Base-by-base conservation (phyloP, 2,797 vertebrate genomes). In the Rhinogobio ventralis region DNA sequence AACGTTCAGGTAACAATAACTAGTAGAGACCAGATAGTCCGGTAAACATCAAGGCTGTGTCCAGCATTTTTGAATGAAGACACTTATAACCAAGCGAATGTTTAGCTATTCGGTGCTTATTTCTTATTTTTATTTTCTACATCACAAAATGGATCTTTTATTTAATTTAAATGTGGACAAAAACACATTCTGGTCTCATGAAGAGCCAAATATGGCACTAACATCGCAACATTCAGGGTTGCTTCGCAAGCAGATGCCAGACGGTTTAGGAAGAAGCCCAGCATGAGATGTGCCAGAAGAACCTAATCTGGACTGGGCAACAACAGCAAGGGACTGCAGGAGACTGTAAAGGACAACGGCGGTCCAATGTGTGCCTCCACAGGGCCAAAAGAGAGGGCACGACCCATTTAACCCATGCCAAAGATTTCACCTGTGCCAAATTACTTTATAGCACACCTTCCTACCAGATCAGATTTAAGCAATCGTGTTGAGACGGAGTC, bases 231-330 rank as follows among this genome's bases (percentile, higher is more conserved):
- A 72, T 83, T 71, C 76, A 71, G n/a, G 45, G 85, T 57, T 81
- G 60, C 71, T 62, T 80, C 30, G 13, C 1, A 45, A 74, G 36
- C 46, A 36, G 81, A 77, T 77, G 83, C 76, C 87, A 88, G 76
- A 74, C 45, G 80, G 75, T 85, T 82, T 86, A 85, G 83, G 85
- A 87, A 80, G 80, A 77, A 83, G 46, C 85, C 83, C 74, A 89
- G 77, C 28, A 62, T 53, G 76, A 75, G 68, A 73, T 45, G 82
- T 85, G 86, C 73, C 78, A 81, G 76, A 55, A 84, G 82, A 85
- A 68, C 80, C 71, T 87, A 85, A 91, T 88, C 89, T 87, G 68
- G 72, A 87, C 85, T 86, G 83, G 88, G 87, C 87, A 87, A 64
- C 53, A 73, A 71, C 45, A 53, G 66, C 64, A 78, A 67, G 77